Evolutionary conservation across 2,113 vertebrate species (phyloP), one percentile per base, ranked within the genome.

Genomic region (Podarcis cretensis): DNA sequence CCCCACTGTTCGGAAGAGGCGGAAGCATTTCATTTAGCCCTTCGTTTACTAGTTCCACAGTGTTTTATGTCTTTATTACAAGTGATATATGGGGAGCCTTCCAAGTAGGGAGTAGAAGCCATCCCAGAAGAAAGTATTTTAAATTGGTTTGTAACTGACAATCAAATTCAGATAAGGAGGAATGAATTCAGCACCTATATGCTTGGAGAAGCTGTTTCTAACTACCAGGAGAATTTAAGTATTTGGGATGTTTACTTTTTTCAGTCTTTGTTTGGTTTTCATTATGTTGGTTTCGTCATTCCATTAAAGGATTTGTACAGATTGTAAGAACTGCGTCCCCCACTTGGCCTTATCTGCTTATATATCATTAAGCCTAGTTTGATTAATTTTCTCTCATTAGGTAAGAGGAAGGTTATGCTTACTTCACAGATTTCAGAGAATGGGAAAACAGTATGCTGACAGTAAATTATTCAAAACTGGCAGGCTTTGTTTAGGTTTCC

Each of bases 301-400:
- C 87, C 57, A 79, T 75, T 84, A 90, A 63, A 85, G 59, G 32
- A 30, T 13, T 40, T 89, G 2, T 66, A 21, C 69, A 23, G 89
- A 54, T 3, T 90, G 16, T 90, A 83, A 23, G 0, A 89, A 23
- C 79, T 84, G 48, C 4, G 21, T 75, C 35, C 75, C 3, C 6
- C 40, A 35, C 27, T 76, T 5, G 9, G 0, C 5, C 43, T 71
- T 2, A 21, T 84, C 82, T n/a, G 32, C 35, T 57, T 21, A 25
- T 84, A 90, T 89, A 63, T 63, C 74, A 40, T 76, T 92, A 83
- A 73, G 69, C 86, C 85, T 81, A 8, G 90, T 93, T 94, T 91
- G 90, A 85, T 80, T 73, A 87, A 86, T 94, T 92, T 87, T 32
- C 84, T 69, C 84, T 86, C 10, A 80, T 81, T 78, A 65, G 83